Evolutionary conservation across 2,797 vertebrate species (phyloP).

Genomic region (Melanotaenia parkinsoni): DNA sequence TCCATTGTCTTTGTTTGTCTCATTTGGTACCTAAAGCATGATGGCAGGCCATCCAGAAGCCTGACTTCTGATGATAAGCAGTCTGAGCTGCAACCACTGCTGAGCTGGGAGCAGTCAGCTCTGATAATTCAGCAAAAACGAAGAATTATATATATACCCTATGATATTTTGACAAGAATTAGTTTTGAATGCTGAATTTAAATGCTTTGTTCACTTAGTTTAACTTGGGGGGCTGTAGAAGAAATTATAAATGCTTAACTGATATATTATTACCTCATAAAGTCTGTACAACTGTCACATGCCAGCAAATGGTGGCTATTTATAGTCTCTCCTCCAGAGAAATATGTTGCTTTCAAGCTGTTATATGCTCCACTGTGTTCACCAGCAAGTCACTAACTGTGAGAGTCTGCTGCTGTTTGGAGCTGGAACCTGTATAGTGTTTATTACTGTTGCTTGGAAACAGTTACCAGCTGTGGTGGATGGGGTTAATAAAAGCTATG

Average conservation of each 20-base stretch:
- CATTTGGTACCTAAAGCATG: constrained; percentile 67
- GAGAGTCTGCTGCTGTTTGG: constrained; percentile 1
- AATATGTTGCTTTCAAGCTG: constrained; percentile 9
- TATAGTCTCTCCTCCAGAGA: background rate
- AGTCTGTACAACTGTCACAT: background rate
- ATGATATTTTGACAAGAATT: constrained; percentile 13
- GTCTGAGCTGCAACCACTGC: constrained; percentile 36
- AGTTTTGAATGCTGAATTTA: constrained; percentile 13
- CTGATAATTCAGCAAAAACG: constrained; percentile 16
- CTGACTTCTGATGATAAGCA: constrained; percentile 59
- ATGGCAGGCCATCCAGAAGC: constrained; percentile 59
- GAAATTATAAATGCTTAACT: background rate
- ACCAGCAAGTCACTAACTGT: background rate
- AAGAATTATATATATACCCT: background rate
- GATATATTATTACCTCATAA: constrained; percentile 4
- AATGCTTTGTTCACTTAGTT: background rate
- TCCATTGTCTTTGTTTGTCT: constrained; percentile 61
- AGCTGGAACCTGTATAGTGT: background rate
- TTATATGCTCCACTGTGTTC: constrained; percentile 15
- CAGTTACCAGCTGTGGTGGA: constrained; percentile 8
- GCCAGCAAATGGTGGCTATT: constrained; percentile 3
- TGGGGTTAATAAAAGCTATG: background rate
- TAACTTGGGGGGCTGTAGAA: background rate
- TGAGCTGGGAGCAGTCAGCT: constrained; percentile 18
- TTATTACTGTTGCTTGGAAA: constrained; percentile 18